phyloP scores from a whole-genome alignment of 1,140 invertebrate genomes.

The Druon quercuslanigerum region DNA sequence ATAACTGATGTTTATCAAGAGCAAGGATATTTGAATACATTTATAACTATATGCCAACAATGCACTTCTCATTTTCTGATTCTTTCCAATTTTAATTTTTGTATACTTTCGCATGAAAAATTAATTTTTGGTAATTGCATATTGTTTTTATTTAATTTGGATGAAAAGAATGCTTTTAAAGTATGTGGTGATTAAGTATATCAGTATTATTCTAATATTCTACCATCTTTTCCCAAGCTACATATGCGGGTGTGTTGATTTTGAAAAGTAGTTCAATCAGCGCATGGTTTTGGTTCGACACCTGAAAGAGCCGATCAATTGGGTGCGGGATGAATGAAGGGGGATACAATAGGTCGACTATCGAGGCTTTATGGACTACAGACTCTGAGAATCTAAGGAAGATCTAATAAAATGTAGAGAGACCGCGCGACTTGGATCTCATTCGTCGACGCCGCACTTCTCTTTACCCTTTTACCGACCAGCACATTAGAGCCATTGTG shows the following conservation, averaged over 20 bases:
- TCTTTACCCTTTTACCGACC: conserved; percentile 63
- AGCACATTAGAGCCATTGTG: conserved; percentile 68
- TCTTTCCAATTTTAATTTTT: no score
- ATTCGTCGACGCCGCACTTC: conserved; percentile 60
- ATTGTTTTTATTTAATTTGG: no score
- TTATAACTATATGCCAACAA: no score
- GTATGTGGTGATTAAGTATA: no score
- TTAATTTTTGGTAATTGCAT: no score
- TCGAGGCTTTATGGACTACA: conserved; percentile 55
- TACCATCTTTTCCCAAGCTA: no score
- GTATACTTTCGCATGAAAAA: no score
- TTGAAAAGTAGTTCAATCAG: background rate
- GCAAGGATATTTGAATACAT: no score
- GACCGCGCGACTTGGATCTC: conserved; percentile 37
- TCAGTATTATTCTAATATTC: no score
- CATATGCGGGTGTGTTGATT: background rate
- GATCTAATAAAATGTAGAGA: conserved; percentile 64
- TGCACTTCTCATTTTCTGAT: no score
- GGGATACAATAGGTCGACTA: conserved; percentile 61
- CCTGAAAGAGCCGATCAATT: background rate
- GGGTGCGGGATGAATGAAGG: conserved; percentile 32
- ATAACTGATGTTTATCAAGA: no score
- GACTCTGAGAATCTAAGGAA: conserved; percentile 40
- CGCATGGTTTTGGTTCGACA: background rate
- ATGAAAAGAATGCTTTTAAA: no score